Conservation (phyloP, 35 echinoderm and acorn worm genomes). For the Acanthaster planci region DNA sequence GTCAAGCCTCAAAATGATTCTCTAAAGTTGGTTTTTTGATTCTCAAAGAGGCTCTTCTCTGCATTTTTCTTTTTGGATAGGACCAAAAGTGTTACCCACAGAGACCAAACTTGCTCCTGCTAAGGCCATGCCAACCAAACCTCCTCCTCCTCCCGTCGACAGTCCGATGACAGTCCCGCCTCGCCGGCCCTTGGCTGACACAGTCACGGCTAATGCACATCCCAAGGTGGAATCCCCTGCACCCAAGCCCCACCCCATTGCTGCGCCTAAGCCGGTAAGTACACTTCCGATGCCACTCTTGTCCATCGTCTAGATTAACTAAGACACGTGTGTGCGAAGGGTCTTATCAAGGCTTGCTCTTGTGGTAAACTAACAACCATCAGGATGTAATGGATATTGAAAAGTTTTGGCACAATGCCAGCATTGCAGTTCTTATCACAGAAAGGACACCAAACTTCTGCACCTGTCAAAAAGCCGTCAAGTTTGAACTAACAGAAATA, state of each 20-base stretch:
- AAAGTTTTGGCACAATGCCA: too few species aligned
- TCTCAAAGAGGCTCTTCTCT: neutral
- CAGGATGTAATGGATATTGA: too few species aligned
- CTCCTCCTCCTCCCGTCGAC: slow-evolving; percentile 32
- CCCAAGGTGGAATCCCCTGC: neutral
- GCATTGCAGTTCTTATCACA: too few species aligned
- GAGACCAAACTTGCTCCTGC: neutral
- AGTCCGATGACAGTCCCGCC: neutral
- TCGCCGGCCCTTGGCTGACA: neutral
- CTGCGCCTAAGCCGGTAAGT: slow-evolving; percentile 48
- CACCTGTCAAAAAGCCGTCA: too few species aligned
- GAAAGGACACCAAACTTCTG: too few species aligned
- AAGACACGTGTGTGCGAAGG: too few species aligned
- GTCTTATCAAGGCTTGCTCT: too few species aligned
- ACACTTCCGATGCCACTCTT: too few species aligned
- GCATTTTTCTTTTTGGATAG: neutral
- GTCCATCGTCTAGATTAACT: too few species aligned
- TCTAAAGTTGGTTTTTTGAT: neutral
- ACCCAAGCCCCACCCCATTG: neutral
- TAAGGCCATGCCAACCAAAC: slow-evolving; percentile 2
- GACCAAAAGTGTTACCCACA: slow-evolving; percentile 22
- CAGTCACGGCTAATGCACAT: neutral
- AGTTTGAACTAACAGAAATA: too few species aligned
- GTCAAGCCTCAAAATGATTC: too few species aligned
- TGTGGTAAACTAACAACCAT: too few species aligned